phyloP scores from a whole-genome alignment of 2,888 invertebrate genomes.

The Cremastobaeus sp. region DNA sequence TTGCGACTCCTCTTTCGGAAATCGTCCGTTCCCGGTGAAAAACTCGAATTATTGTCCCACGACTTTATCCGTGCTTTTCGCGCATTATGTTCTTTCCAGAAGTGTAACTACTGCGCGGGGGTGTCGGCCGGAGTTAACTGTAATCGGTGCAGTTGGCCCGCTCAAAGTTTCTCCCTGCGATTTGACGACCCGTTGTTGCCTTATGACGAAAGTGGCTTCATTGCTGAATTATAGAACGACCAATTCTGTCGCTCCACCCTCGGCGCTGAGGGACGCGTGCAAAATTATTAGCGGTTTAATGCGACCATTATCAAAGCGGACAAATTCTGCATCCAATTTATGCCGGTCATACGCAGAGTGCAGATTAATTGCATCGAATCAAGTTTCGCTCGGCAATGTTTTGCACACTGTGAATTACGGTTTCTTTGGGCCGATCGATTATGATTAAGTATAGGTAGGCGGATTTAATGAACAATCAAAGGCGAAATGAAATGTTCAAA shows the following conservation, averaged over 20 bases:
- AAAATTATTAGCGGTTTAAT: slow-evolving; percentile 57
- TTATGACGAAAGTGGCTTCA: slow-evolving; percentile 55
- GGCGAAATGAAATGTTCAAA: slow-evolving; percentile 2
- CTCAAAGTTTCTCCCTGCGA: slow-evolving; percentile 50
- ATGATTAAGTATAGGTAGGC: slow-evolving; percentile 23
- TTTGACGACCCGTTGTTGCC: slow-evolving; percentile 52
- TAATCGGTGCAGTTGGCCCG: slow-evolving; percentile 46
- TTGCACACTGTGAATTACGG: slow-evolving; percentile 34
- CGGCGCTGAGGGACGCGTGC: slow-evolving; percentile 25
- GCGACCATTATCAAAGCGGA: slow-evolving; percentile 51
- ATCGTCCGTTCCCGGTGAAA: neutral
- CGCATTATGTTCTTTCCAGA: slow-evolving; percentile 48
- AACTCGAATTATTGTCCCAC: slow-evolving; percentile 13
- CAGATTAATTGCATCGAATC: slow-evolving; percentile 50
- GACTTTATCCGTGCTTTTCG: slow-evolving; percentile 29
- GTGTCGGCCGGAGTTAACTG: slow-evolving; percentile 41
- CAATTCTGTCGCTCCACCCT: slow-evolving; percentile 33
- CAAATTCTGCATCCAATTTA: slow-evolving; percentile 38
- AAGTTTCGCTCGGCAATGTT: slow-evolving; percentile 38
- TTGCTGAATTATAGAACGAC: slow-evolving; percentile 52
- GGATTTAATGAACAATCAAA: slow-evolving; percentile 28
- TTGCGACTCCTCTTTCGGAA: slow-evolving; percentile 2
- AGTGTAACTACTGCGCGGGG: slow-evolving; percentile 57
- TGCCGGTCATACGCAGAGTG: slow-evolving; percentile 12
- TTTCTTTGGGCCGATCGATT: slow-evolving; percentile 48